phyloP scores from a whole-genome alignment of 2,888 invertebrate genomes.

The Magallana nippona region DNA sequence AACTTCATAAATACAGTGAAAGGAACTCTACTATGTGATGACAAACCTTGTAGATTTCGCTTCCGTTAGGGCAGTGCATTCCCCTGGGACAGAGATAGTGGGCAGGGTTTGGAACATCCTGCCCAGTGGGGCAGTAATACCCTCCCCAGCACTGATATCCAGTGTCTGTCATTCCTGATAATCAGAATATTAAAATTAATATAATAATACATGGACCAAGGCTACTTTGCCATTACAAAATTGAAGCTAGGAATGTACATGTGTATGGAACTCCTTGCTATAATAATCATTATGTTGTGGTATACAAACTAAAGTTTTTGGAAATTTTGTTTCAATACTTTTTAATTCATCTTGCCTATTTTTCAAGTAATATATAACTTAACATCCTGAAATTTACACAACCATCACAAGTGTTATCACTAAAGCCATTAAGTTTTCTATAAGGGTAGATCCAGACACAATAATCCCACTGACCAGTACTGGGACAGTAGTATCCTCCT shows the following conservation, averaged over 20 bases:
- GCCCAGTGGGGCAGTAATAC: conserved; percentile 74
- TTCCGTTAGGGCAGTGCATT: conserved; percentile 77
- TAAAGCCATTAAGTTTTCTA: too few relatives aligned
- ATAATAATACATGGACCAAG: not conserved
- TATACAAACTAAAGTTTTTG: too few relatives aligned
- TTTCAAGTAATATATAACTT: too few relatives aligned
- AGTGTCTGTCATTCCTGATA: conserved; percentile 73
- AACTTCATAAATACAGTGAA: not conserved
- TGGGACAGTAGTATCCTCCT: conserved; percentile 72
- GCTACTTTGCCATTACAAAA: too few relatives aligned
- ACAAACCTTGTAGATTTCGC: conserved; percentile 72
- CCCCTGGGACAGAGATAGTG: conserved; percentile 72
- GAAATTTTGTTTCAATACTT: too few relatives aligned
- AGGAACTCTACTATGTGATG: not conserved
- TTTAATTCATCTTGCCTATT: too few relatives aligned
- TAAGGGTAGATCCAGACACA: too few relatives aligned
- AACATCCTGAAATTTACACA: too few relatives aligned
- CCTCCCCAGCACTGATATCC: conserved; percentile 75
- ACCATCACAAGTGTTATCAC: too few relatives aligned
- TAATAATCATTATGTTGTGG: too few relatives aligned
- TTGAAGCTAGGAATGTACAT: too few relatives aligned
- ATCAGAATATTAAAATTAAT: not conserved
- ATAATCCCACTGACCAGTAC: conserved; percentile 60
- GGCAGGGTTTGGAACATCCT: conserved; percentile 70
- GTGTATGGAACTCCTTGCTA: too few relatives aligned